phyloP scores from a whole-genome alignment of 1,140 invertebrate species.

The Drepana arcuata region DNA sequence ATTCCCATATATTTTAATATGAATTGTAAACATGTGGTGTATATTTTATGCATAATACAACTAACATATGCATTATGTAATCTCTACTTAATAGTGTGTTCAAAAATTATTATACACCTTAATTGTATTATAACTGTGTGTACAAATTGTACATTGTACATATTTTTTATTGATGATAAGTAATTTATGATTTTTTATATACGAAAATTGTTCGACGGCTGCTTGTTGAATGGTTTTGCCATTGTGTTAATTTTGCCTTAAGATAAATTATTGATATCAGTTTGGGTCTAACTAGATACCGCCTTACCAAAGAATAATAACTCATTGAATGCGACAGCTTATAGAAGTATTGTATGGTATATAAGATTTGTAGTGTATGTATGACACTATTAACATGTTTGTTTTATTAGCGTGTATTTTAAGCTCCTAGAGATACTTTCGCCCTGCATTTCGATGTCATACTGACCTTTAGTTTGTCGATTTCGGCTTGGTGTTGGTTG shows the following conservation, averaged over 20 bases:
- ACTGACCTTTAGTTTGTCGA: too few species aligned
- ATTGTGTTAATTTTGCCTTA: slow-evolving; percentile 4
- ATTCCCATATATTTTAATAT: slow-evolving; percentile 27
- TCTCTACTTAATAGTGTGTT: slow-evolving; percentile 41
- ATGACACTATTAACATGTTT: too few species aligned
- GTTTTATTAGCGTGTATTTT: too few species aligned
- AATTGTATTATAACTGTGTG: slow-evolving; percentile 15
- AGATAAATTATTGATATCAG: slow-evolving; percentile 3
- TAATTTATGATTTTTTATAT: slow-evolving; percentile 22
- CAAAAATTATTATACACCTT: slow-evolving; percentile 23
- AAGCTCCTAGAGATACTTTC: too few species aligned
- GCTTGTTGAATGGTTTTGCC: slow-evolving; percentile 3
- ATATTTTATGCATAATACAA: slow-evolving; percentile 3
- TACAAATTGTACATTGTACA: slow-evolving; percentile 49
- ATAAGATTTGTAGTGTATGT: too few species aligned
- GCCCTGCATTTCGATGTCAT: too few species aligned
- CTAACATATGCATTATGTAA: slow-evolving; percentile 22
- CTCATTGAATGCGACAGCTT: not conserved
- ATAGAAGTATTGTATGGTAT: slow-evolving; percentile 1
- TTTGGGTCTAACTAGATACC: slow-evolving; percentile 1
- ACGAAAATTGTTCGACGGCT: not conserved
- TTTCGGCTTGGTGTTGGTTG: too few species aligned
- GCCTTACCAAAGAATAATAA: not conserved
- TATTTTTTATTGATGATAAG: slow-evolving; percentile 20
- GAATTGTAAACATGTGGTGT: slow-evolving; percentile 10